Evolutionary conservation across 2,888 invertebrate species (phyloP), one percentile per base, ranked within the genome.

Genomic region (Gastracanthus pulcherrimus): DNA sequence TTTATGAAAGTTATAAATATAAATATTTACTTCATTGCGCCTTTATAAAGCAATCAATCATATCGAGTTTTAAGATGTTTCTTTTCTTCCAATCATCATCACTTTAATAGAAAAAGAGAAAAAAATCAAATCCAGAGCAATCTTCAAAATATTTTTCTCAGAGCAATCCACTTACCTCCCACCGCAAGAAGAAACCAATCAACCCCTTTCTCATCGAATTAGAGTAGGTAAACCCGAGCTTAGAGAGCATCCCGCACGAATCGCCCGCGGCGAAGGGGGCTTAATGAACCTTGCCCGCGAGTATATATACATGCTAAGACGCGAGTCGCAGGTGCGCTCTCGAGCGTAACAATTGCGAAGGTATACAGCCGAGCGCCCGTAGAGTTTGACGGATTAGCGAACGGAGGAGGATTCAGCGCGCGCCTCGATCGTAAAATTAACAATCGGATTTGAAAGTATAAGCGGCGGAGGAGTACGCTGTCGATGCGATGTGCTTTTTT

Each of bases 351-450:
- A 62, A 60, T 62, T 11, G 62, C 34, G 55, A 55, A 29, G 29
- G 48, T 62, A n/a, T 64, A 23, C 34, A 64, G 31, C 48, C 19
- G 29, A 19, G 26, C 45, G 36, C 26, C 16, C 13, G 26, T n/a
- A 26, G 55, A 36, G 23, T 55, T 64, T 19, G 29, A 51, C 31
- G 45, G 51, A 60, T 60, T 71, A 41, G 62, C 38, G 45, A 16
- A 29, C 16, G 36, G 34, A 36, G 76, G 29, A 66, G 55, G 51
- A 66, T 67, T 67, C 19, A 55, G 13, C 23, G 23, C 62, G n/a
- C n/a, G n/a, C n/a, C n/a, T n/a, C n/a, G n/a, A n/a, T 76, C 67
- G 58, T 60, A 45, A 69, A 69, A 67, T 77, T 62, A 77, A 60
- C 48, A 48, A 70, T 69, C 23, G 36, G 23, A 77, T 77, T 62